phyloP scores from a whole-genome alignment of 2,113 vertebrate species.

The Microcebus lehilahytsara region DNA sequence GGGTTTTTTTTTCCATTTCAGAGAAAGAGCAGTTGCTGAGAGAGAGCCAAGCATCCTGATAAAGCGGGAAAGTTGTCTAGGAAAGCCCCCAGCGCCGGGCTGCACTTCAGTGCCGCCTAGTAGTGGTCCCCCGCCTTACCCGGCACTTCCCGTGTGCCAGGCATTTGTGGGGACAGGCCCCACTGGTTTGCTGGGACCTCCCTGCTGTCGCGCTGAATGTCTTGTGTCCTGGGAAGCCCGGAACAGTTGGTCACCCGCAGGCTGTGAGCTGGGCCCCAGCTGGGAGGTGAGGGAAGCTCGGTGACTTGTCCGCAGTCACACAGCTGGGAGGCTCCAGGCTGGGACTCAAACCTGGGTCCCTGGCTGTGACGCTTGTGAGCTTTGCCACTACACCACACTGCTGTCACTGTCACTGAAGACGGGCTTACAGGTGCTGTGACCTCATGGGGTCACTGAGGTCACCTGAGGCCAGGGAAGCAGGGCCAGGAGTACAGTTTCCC shows the following conservation, averaged over 20 bases:
- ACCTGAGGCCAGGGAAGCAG: background rate
- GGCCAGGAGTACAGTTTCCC: background rate
- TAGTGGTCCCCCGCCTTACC: background rate
- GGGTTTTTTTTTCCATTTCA: background rate
- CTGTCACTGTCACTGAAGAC: background rate
- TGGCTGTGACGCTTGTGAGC: background rate
- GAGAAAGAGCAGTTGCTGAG: background rate
- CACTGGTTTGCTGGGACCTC: accelerated
- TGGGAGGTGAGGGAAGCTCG: background rate
- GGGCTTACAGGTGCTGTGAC: background rate
- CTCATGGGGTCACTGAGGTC: background rate
- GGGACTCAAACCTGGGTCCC: no score
- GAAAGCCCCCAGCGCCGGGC: accelerated
- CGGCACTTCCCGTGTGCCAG: background rate
- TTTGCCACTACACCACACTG: no score
- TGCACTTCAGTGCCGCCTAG: no score
- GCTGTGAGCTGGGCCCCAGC: accelerated
- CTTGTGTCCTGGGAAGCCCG: background rate
- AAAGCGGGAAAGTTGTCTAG: background rate
- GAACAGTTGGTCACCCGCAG: background rate
- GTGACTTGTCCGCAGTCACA: background rate
- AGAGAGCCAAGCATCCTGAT: background rate
- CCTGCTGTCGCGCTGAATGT: background rate
- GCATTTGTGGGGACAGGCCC: background rate
- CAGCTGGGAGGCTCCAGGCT: background rate